Base-by-base conservation (phyloP, 64 coral and sea anemone species). In the Trachythela sp. region DNA sequence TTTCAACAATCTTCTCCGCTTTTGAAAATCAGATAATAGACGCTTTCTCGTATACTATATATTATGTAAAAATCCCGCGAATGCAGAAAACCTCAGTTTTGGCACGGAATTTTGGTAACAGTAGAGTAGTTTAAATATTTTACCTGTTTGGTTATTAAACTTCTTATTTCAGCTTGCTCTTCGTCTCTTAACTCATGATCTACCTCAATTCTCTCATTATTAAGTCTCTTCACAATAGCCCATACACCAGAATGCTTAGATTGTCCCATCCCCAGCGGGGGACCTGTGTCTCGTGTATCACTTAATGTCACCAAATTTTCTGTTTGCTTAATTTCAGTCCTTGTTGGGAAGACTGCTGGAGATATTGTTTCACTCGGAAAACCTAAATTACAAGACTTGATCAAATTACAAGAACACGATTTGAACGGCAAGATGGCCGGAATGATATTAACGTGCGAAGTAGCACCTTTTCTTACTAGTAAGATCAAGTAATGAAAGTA, bases 201-300 rank as follows among this genome's bases (percentile, higher is more conserved):
- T 27, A 99, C 48, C 56, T 99, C 90, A 27, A 99, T 95, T 91
- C 96, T 88, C 58, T 99, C 96, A 54, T 90, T 88, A 39, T 99
- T 99, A 91, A 95, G 93, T 84, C 64, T 99, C 32, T 93, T 94
- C 18, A 99, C 85, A 86, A 99, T 95, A 41, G 95, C 91, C 40
- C 93, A 93, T 52, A 99, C 93, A 84, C 91, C 96, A 91, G 91
- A 93, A 1, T 39, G 8, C 17, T 80, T 39, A 80, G 75, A 37
- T 38, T 37, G 75, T 37, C 27, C 30, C 31, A 39, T 18, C 13
- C 75, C 75, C 30, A 34, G 75, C 9, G 37, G 35, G 20, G 6
- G 30, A 36, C 20, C 59, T 22, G 30, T 68, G 30, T 68, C 30
- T 68, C 20, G 20, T n/a, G 75, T 80, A 39, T 80, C 75, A 80